Base-by-base conservation (phyloP, 2,888 invertebrate genomes). In the Meliscaeva auricollis region DNA sequence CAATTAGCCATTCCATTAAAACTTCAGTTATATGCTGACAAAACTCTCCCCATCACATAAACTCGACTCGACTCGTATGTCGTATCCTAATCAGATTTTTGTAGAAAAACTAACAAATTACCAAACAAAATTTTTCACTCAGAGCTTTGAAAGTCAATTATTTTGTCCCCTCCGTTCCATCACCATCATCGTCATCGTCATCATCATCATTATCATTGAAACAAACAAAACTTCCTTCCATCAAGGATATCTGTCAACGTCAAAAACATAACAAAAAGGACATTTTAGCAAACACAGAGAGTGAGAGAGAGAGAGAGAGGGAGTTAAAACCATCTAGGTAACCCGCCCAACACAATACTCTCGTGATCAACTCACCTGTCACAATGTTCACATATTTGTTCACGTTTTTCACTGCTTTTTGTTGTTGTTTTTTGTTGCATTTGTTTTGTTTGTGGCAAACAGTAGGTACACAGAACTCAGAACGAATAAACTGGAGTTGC, bases 331-430 rank as follows among this genome's bases (percentile, higher is more conserved):
- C 26, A n/a, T n/a, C n/a, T n/a, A n/a, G n/a, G n/a, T n/a, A n/a
- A n/a, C n/a, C n/a, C n/a, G n/a, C 50, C 50, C 50, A 62, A 52
- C 22, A 50, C 48, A 50, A 62, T 64, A 70, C 9, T 9, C 46
- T 48, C 80, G 75, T 75, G 75, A 75, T 80, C 80, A 75, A 76
- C 75, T 69, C 76, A 77, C 82, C 58, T 82, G 82, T 72, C 82
- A 62, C 74, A 46, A 52, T 74, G 66, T 66, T 44, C 66, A 78
- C 70, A 76, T 76, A 70, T 78, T 77, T 72, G 77, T 52, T 66
- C 30, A 50, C 35, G 46, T 46, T 64, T 66, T 26, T 66, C n/a
- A 50, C 35, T 66, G 46, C 30, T 46, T 30, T 50, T 35, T 58
- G 9, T 32, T n/a, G n/a, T n/a, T n/a, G n/a, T n/a, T n/a, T n/a